Conservation (phyloP, 2,113 vertebrate genomes). For the Bubalus kerabau region DNA sequence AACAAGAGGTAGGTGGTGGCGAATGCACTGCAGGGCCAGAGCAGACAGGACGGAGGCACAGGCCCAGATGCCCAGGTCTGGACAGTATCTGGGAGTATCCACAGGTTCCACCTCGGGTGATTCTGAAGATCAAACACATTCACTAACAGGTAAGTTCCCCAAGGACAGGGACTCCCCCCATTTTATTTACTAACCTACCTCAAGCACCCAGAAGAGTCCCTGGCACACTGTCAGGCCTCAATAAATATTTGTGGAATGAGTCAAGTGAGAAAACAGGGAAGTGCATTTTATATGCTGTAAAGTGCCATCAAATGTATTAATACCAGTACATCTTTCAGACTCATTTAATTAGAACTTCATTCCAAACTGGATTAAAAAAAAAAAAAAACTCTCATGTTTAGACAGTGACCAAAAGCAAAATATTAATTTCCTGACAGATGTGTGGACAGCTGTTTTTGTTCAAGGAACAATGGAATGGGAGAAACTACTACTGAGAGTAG, state of each 20-base stretch:
- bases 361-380: background rate
- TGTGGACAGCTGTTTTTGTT: background rate
- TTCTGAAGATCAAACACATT: background rate
- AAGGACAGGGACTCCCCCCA: background rate
- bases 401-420: constrained; percentile 56
- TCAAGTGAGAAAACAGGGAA: background rate
- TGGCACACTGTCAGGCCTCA: background rate
- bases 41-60: background rate
- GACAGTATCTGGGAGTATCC: background rate
- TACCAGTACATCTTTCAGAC: background rate
- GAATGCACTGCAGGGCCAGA: background rate
- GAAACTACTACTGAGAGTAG: background rate
- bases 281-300: background rate
- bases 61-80: background rate
- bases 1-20: background rate
- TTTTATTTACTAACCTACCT: background rate
- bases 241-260: background rate
- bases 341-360: background rate
- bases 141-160: background rate
- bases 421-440: constrained; percentile 47
- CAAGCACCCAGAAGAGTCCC: background rate
- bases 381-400: constrained; percentile 58
- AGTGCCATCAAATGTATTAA: background rate
- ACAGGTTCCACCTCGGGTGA: fast-evolving
- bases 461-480: background rate